Base-by-base conservation (phyloP, 2,797 vertebrate genomes). In the Cyprinodon diabolis region DNA sequence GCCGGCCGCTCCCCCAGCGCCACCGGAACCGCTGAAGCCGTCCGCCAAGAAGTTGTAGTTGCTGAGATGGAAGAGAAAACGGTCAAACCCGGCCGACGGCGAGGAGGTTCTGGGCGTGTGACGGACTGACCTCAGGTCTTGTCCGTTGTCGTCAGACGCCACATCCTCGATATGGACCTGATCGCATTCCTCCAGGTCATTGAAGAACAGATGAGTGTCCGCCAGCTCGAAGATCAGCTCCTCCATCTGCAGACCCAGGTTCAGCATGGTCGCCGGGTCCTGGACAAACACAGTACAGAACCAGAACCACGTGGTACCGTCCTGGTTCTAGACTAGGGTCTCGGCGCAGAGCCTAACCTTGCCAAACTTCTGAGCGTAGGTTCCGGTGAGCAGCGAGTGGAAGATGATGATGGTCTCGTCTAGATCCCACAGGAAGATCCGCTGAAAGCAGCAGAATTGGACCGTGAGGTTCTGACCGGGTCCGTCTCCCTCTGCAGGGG, bases 371-470 rank as follows among this genome's bases (percentile, higher is more conserved):
- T 99, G 97, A 8, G 98, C 98, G 3, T 96, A 99, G 69, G 97
- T 97, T 76, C 98, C 98, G 1, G 98, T 99, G 86, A 99, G 97
- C 84, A 99, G 96, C 0, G 98, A 99, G 89, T 99, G 98, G 94
- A 99, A 99, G 87, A 99, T 97, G 54, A 99, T 99, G 84, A 99
- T 99, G 82, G 98, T 99, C 91, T 99, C 98, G 80, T 99, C 98
- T 93, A 99, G 91, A 91, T 99, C 98, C 98, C 98, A 99, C 45
- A 99, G 92, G 77, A 99, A 99, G 79, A 99, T 94, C 14, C 98
- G 89, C 98, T 99, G 78, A 68, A 65, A 83, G 12, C 23, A 52
- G 35, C 30, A 74, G 69, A 80, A 1, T 47, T 52, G 49, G 56
- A 25, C 0, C 23, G 10, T 60, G 57, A 15, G 57, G 17, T 15